Percentiles rank a stretch among this genome's conserved stretches.
These are phyloP conservation scores for Morpho achilles DNA, from an alignment of 2,888 invertebrate genomes.

Conservation along the genomic window DNA sequence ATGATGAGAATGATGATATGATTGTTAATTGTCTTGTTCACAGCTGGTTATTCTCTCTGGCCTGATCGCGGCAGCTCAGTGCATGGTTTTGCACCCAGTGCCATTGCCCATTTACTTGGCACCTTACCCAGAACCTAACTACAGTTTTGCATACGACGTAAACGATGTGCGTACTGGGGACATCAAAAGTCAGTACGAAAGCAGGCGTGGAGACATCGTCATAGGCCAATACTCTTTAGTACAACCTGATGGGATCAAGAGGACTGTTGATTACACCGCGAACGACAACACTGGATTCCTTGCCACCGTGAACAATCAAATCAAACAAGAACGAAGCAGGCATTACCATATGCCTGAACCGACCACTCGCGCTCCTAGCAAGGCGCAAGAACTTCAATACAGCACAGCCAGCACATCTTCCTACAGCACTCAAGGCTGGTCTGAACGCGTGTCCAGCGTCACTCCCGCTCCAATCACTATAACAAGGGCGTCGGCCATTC, in stretches of 20 bases:
- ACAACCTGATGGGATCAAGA: slow-evolving; percentile 75
- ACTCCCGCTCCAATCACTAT: slow-evolving; percentile 44
- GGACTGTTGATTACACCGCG: slow-evolving; percentile 77
- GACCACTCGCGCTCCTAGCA: slow-evolving; percentile 28
- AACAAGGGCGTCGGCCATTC: slow-evolving; percentile 53
- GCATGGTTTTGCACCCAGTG: slow-evolving; percentile 54
- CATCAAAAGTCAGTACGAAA: slow-evolving; percentile 74
- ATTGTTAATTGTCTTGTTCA: slow-evolving; percentile 4
- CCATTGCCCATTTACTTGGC: slow-evolving; percentile 32
- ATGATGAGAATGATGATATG: neutral
- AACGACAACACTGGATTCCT: slow-evolving; percentile 75
- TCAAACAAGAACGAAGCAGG: slow-evolving; percentile 25
- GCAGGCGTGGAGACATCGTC: slow-evolving; percentile 69
- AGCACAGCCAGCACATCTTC: slow-evolving; percentile 25
- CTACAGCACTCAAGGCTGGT: slow-evolving; percentile 33
- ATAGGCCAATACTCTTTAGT: slow-evolving; percentile 75
- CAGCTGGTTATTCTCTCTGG: slow-evolving; percentile 33
- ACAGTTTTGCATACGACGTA: slow-evolving; percentile 77
- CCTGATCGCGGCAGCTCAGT: slow-evolving; percentile 51
- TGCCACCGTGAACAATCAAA: slow-evolving; percentile 71
- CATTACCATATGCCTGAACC: slow-evolving; percentile 28
- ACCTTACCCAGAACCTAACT: slow-evolving; percentile 38
- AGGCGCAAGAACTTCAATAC: slow-evolving; percentile 30
- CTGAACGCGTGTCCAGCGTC: slow-evolving; percentile 31
- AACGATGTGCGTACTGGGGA: slow-evolving; percentile 76